Base-by-base conservation (phyloP, 1,140 invertebrate genomes). In the Cephus cinctus region DNA sequence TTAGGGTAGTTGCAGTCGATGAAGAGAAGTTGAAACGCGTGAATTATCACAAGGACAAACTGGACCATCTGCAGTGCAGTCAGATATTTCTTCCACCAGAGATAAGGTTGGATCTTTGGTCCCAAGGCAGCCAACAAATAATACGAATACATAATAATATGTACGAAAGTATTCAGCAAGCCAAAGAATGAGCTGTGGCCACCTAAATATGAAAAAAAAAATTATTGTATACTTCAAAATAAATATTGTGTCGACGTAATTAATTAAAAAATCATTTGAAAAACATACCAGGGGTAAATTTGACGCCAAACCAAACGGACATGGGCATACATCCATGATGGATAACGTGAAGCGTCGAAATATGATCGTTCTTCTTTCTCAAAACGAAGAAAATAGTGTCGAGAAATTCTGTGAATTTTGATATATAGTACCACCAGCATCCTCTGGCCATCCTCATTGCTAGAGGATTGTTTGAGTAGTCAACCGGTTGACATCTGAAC, bases 1-100 rank as follows among this genome's bases (percentile, higher is more conserved):
- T 81, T 86, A 0, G 90, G 90, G 63, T 90, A 94, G 61, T 90
- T 81, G 79, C 92, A 94, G 18, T 93, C 88, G 59, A 86, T 86
- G 76, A 92, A 91, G 38, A 94, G 74, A 19, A 94, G 73, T 71
- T 94, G 90, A 78, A 89, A 86, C 8, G 89, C 85, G 65, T 94
- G 91, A 3, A 89, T 65, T 73, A 89, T 85, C 1, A 92, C 87
- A 1, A 85, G 57, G 1, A 93, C 72, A 57, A 94, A 94, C 71
- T 94, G 92, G 2, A 86, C 81, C 86, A 96, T 85, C 73, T 96
- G 94, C 52, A 95, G 69, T 2, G 83, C 80, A 0, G 94, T 96
- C 27, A 96, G 73, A 63, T 96, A 94, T 63, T 87, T 92, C 78
- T 96, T 96, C 92, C 94, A 96, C 92, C 93, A 96, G 5, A 96